Conservation (phyloP, 2,113 vertebrate genomes). For the Eulemur macaco region DNA sequence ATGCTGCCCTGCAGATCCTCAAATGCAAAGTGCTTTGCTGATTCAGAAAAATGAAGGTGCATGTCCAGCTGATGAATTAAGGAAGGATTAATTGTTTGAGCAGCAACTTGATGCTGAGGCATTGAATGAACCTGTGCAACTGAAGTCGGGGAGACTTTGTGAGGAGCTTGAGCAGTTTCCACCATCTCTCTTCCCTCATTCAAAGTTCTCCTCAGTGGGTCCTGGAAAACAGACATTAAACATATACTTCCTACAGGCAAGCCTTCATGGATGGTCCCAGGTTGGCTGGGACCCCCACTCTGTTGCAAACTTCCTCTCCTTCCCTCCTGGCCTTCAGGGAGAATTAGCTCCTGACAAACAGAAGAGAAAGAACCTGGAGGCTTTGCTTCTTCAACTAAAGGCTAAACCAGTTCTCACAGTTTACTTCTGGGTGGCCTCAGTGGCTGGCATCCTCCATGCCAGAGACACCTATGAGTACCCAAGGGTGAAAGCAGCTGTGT, state of each 20-base stretch:
- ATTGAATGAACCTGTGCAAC: not conserved
- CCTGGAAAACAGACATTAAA: not conserved
- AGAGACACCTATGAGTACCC: not conserved
- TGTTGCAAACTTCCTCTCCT: not conserved
- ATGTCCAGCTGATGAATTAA: not conserved
- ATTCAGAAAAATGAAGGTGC: not conserved
- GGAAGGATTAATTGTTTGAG: not conserved
- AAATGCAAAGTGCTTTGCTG: not conserved
- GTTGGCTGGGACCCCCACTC: too few species aligned
- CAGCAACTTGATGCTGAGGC: not conserved
- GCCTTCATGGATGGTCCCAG: too few species aligned
- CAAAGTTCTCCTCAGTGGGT: not conserved
- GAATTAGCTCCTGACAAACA: not conserved
- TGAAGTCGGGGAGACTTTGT: too few species aligned
- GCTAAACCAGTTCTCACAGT: not conserved
- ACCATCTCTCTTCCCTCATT: not conserved
- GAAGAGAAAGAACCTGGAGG: not conserved
- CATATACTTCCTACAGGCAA: not conserved
- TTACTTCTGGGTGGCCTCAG: not conserved
- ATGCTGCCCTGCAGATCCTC: not conserved
- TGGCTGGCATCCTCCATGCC: not conserved
- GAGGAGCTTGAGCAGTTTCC: not conserved
- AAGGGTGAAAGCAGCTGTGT: not conserved
- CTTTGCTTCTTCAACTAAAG: not conserved
- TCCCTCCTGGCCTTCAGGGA: not conserved